Base-by-base conservation (phyloP, 2,797 vertebrate species). In the Clarias laeviceps region DNA sequence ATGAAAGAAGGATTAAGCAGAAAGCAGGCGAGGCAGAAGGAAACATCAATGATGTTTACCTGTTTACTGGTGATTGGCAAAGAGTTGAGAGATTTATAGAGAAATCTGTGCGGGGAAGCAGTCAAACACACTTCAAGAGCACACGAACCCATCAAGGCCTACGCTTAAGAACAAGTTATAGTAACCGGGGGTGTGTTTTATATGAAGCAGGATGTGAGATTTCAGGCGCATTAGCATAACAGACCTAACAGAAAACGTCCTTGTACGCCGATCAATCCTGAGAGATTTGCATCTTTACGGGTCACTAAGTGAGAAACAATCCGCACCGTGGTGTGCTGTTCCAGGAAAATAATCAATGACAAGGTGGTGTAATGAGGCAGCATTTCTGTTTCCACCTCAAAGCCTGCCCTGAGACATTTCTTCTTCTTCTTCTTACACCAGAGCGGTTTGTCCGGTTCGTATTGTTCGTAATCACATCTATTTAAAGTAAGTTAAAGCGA, bases 1-100 rank as follows among this genome's bases (percentile, higher is more conserved):
- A 91, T 90, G 76, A 17, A 59, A 76, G 83, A 84, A 82, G 87
- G 88, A 89, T 91, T 89, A 87, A 88, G 88, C 81, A 74, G 87
- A 80, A 79, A 62, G 84, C 86, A 78, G 78, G 83, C 85, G 40
- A 83, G 85, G 85, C 84, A 73, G 84, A 88, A 87, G 70, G 77
- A 89, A 84, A 85, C 88, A 68, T 89, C 84, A 78, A 88, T 86
- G 80, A 81, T 85, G 87, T 83, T 80, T 88, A 91, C 85, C 73
- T 89, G 85, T 85, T 85, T 82, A 89, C 57, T 40, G 76, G 54
- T 68, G 69, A 82, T 81, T 85, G 70, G 84, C 65, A 17, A n/a
- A 70, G 50, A 69, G 50, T 82, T 56, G 50, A 37, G 73, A 82
- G 66, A 73, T 66, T 81, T 66, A 54, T 81, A 20, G 79, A 79